A percentile compares a stretch with the other conserved stretches of the same genome.
These are phyloP conservation scores for Narcine bancroftii DNA, from an alignment of 2,113 vertebrate genomes.

Conservation along the genomic window DNA sequence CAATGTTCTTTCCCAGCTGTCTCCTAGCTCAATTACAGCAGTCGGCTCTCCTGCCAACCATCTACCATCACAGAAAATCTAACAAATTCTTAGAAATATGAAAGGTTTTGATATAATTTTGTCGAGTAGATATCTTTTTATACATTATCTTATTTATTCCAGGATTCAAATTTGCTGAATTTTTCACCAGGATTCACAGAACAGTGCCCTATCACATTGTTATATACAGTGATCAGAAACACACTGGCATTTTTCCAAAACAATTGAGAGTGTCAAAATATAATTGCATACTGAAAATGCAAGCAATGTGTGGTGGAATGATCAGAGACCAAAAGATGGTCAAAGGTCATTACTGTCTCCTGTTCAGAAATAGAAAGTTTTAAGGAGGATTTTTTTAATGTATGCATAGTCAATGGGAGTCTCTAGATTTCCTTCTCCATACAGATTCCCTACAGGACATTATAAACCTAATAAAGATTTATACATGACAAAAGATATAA, in stretches of 20 bases:
- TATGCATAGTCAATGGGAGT: neutral
- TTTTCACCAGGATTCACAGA: neutral
- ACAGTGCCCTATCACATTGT: slow-evolving; percentile 34
- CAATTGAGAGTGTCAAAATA: slow-evolving; percentile 37
- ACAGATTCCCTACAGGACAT: neutral
- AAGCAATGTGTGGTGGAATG: slow-evolving; percentile 34
- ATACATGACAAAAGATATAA: neutral
- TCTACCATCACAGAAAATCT: slow-evolving; percentile 29
- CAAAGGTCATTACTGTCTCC: slow-evolving; percentile 29
- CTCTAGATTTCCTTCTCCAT: neutral
- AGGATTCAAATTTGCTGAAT: slow-evolving; percentile 31
- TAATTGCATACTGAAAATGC: slow-evolving; percentile 34
- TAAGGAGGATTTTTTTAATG: neutral
- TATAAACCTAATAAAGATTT: neutral
- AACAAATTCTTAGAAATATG: slow-evolving; percentile 24
- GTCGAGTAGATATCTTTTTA: slow-evolving; percentile 6
- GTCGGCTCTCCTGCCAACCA: slow-evolving; percentile 31
- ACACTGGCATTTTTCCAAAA: slow-evolving; percentile 35
- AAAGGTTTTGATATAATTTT: slow-evolving; percentile 37
- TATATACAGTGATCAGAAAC: slow-evolving; percentile 31
- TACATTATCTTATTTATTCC: slow-evolving; percentile 34
- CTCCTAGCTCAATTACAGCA: slow-evolving; percentile 36
- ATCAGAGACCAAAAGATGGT: slow-evolving; percentile 34
- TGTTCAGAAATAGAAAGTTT: slow-evolving; percentile 33
- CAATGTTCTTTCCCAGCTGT: slow-evolving; percentile 35